Conservation (phyloP, 2,797 vertebrate genomes). For the Gila robusta region DNA sequence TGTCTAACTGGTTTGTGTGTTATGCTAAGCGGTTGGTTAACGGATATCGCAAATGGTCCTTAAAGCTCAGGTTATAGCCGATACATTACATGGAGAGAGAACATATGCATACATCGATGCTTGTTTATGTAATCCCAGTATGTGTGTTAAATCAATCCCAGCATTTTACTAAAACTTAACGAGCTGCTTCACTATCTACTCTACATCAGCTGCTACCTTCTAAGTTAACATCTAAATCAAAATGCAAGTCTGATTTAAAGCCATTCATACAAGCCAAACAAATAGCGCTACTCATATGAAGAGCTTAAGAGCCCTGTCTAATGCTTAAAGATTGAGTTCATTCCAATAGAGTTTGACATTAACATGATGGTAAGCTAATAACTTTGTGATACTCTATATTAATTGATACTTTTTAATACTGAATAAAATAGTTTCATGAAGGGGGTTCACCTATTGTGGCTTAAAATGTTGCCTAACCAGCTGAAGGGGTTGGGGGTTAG, state of each 20-base stretch:
- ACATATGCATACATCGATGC: neutral
- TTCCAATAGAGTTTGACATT: too few relatives aligned
- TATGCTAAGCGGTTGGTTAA: constrained; percentile 19
- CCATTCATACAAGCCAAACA: neutral
- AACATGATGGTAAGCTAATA: too few relatives aligned
- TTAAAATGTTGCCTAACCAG: too few relatives aligned
- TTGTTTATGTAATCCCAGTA: neutral
- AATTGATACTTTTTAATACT: too few relatives aligned
- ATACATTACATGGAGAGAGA: neutral
- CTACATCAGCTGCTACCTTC: neutral
- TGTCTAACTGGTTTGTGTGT: constrained; percentile 16
- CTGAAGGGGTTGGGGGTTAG: too few relatives aligned
- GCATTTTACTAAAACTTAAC: neutral
- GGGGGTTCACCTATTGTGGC: too few relatives aligned
- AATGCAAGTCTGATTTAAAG: neutral
- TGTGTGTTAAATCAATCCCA: neutral
- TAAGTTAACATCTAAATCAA: neutral
- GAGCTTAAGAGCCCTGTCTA: neutral
- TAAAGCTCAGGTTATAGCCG: neutral
- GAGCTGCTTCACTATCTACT: neutral
- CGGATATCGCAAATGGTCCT: neutral
- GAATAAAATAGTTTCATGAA: too few relatives aligned
- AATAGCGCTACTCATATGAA: neutral
- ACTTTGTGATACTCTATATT: too few relatives aligned
- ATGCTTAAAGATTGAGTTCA: neutral